These are phyloP conservation scores for Pollenia labialis DNA, from an alignment of 2,888 invertebrate species.

Conservation along the genomic window DNA sequence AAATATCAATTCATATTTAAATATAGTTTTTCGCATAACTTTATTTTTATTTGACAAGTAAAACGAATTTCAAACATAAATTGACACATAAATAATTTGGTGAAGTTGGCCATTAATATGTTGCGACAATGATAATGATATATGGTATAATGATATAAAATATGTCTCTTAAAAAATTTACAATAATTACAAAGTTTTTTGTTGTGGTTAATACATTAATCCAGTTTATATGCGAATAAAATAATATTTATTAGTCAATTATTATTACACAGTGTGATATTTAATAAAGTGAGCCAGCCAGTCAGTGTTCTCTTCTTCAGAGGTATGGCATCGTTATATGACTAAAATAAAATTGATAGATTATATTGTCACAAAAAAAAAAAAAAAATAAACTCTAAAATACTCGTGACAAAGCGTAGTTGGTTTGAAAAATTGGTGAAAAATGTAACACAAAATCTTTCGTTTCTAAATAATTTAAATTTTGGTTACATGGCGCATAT, in stretches of 20 bases:
- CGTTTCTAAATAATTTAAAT: too few species aligned
- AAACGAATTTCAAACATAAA: too few species aligned
- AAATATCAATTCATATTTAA: background rate
- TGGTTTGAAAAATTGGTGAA: background rate
- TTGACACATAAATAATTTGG: too few species aligned
- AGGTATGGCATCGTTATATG: background rate
- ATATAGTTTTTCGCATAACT: too few species aligned
- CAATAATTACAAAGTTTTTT: background rate
- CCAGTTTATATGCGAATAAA: background rate
- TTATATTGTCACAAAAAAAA: background rate
- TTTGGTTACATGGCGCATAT: too few species aligned
- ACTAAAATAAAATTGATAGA: background rate
- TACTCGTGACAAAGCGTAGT: background rate
- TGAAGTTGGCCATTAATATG: too few species aligned
- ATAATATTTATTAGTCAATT: constrained; percentile 24
- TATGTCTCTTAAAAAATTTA: too few species aligned
- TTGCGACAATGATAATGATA: too few species aligned
- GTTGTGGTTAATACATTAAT: background rate
- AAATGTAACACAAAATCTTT: background rate
- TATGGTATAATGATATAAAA: too few species aligned
- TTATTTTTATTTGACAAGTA: too few species aligned
- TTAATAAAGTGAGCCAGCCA: background rate
- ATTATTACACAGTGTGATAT: constrained; percentile 21
- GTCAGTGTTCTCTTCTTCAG: background rate
- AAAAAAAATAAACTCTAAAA: constrained; percentile 10